These are phyloP conservation scores for Battus philenor DNA, from an alignment of 1,140 invertebrate genomes.

Conservation along the genomic window DNA sequence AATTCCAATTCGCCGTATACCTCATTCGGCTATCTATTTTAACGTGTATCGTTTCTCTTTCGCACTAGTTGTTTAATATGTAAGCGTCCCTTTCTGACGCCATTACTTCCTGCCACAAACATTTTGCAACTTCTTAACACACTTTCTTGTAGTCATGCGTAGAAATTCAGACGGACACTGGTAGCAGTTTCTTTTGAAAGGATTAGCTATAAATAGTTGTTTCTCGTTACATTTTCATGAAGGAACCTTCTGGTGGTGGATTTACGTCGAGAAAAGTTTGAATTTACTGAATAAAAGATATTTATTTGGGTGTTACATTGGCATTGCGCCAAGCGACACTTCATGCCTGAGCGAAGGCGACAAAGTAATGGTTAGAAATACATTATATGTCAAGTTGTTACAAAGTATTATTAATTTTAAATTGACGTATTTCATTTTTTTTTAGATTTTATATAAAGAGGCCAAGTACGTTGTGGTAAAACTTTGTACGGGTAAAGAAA, in stretches of 20 bases:
- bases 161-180: conserved; percentile 50
- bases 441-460: too few species aligned
- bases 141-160: conserved; percentile 51
- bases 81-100: conserved; percentile 32
- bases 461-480: too few species aligned
- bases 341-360: conserved; percentile 29
- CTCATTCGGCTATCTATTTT: conserved; percentile 41
- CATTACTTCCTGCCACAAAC: conserved; percentile 47
- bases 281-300: conserved; percentile 73
- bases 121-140: conserved; percentile 35
- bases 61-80: conserved; percentile 22
- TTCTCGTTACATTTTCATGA: conserved; percentile 71
- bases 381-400: conserved; percentile 24
- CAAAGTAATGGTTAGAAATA: conserved; percentile 33
- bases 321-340: conserved; percentile 46
- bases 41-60: conserved; percentile 35
- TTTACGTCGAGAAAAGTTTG: conserved; percentile 70
- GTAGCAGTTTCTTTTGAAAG: conserved; percentile 64
- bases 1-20: conserved; percentile 53
- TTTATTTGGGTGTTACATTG: conserved; percentile 63
- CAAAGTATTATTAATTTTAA: conserved; percentile 17
- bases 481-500: too few species aligned
- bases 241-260: conserved; percentile 55
- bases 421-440: neutral
- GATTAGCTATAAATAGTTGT: conserved; percentile 73